Conservation (phyloP, 2,888 invertebrate genomes). For the Pammene fasciana region DNA sequence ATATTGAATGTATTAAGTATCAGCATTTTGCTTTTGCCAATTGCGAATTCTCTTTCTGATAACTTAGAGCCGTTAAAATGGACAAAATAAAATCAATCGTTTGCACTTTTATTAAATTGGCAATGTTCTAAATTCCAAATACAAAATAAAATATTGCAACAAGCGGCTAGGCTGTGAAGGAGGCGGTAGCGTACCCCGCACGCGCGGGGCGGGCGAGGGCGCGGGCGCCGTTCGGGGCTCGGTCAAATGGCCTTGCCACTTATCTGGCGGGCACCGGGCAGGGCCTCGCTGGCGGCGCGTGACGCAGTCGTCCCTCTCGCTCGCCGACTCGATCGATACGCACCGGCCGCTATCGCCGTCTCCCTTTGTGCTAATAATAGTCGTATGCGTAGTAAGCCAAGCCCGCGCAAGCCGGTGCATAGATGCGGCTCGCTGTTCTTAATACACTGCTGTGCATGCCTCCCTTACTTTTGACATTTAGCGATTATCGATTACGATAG, state of each 20-base stretch:
- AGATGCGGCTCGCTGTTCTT: constrained; percentile 49
- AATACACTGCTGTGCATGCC: neutral
- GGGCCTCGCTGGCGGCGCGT: constrained; percentile 56
- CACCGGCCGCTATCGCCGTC: constrained; percentile 55
- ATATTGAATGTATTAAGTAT: too few species aligned
- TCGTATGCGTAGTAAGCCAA: constrained; percentile 47
- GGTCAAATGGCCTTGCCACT: constrained; percentile 75
- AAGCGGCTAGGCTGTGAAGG: neutral
- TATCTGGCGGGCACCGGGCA: constrained; percentile 66
- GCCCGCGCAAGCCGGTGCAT: constrained; percentile 47
- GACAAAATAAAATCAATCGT: too few species aligned
- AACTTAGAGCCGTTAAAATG: too few species aligned
- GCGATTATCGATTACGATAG: neutral
- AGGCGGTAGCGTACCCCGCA: constrained; percentile 33
- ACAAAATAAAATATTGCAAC: too few species aligned
- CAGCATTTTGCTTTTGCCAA: too few species aligned
- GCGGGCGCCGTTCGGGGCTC: constrained; percentile 45
- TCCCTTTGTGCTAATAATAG: constrained; percentile 74
- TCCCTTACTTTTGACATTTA: neutral
- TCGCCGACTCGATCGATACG: constrained; percentile 62
- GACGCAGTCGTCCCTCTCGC: constrained; percentile 55
- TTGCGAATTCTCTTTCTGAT: too few species aligned
- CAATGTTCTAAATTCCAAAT: too few species aligned
- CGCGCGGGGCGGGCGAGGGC: constrained; percentile 48
- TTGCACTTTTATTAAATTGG: too few species aligned